Evolutionary conservation across 2,797 vertebrate genomes (phyloP).

Genomic region (Lithobates pipiens): DNA sequence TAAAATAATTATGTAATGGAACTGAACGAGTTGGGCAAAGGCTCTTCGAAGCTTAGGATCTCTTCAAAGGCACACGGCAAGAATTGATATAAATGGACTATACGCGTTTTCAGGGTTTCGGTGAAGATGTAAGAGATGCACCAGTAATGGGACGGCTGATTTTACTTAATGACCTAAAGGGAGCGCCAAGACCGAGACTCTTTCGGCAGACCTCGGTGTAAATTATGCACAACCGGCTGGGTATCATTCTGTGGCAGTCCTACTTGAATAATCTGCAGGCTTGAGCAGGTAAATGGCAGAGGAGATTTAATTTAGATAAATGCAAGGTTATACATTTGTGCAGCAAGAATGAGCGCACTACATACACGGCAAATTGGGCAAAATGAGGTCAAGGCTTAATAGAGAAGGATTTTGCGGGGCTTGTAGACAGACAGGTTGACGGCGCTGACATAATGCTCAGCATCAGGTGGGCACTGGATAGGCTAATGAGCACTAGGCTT

Average conservation of each 20-base stretch:
- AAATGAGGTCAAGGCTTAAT: slow-evolving; percentile 54
- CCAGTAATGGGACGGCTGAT: slow-evolving; percentile 25
- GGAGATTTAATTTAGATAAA: slow-evolving; percentile 54
- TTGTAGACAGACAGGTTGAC: slow-evolving; percentile 3
- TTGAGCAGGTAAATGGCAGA: slow-evolving; percentile 54
- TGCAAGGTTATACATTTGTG: slow-evolving; percentile 47
- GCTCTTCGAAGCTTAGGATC: slow-evolving; percentile 11
- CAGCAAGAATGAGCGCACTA: slow-evolving; percentile 36
- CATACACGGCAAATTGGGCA: slow-evolving; percentile 41
- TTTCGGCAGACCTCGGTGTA: slow-evolving; percentile 25
- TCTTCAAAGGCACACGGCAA: slow-evolving; percentile 37
- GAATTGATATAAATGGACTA: slow-evolving; percentile 36
- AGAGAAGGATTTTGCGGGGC: slow-evolving; percentile 13
- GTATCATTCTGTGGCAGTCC: slow-evolving; percentile 36
- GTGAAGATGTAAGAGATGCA: slow-evolving; percentile 26
- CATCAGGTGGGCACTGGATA: slow-evolving; percentile 22
- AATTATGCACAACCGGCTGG: slow-evolving; percentile 42
- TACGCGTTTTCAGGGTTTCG: slow-evolving; percentile 34
- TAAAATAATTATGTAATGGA: slow-evolving; percentile 9
- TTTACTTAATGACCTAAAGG: slow-evolving; percentile 42
- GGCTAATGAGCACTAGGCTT: slow-evolving; percentile 15
- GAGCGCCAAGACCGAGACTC: slow-evolving; percentile 35
- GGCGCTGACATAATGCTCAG: slow-evolving; percentile 15
- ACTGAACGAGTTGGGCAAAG: slow-evolving; percentile 1
- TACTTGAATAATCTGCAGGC: slow-evolving; percentile 53